These are phyloP conservation scores for Laspeyria flexula DNA, from an alignment of 2,888 invertebrate genomes.

Conservation along the genomic window DNA sequence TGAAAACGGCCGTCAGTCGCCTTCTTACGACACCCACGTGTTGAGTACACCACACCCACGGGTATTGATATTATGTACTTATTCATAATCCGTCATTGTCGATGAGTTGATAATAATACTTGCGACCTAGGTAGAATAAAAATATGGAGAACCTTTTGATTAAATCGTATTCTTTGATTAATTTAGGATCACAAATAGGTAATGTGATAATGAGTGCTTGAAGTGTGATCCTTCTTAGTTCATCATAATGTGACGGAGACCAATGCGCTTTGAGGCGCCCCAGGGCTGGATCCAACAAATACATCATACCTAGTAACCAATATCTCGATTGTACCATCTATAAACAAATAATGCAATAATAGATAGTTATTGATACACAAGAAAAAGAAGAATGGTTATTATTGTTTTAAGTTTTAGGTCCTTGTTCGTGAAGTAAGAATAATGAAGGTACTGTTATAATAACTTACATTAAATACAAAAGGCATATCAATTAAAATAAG, in stretches of 20 bases:
- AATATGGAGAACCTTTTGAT: slow-evolving; percentile 60
- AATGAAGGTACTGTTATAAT: too few relatives aligned
- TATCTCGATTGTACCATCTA: slow-evolving; percentile 64
- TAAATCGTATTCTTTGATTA: slow-evolving; percentile 59
- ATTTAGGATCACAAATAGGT: slow-evolving; percentile 43
- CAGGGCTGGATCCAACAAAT: slow-evolving; percentile 70
- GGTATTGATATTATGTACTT: too few relatives aligned
- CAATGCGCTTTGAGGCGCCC: slow-evolving; percentile 59
- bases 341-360: slow-evolving; percentile 11
- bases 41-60: too few relatives aligned
- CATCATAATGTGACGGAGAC: slow-evolving; percentile 64
- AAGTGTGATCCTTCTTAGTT: slow-evolving; percentile 64
- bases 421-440: too few relatives aligned
- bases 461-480: too few relatives aligned
- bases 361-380: background rate
- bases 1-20: too few relatives aligned
- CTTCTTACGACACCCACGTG: too few relatives aligned
- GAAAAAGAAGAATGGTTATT: too few relatives aligned
- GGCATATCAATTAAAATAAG: too few relatives aligned
- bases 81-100: too few relatives aligned
- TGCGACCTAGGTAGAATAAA: background rate
- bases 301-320: slow-evolving; percentile 74
- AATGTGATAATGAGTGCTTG: slow-evolving; percentile 67
- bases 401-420: too few relatives aligned
- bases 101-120: too few relatives aligned